Conservation (phyloP, 2,888 invertebrate species). For the Tuta absoluta region DNA sequence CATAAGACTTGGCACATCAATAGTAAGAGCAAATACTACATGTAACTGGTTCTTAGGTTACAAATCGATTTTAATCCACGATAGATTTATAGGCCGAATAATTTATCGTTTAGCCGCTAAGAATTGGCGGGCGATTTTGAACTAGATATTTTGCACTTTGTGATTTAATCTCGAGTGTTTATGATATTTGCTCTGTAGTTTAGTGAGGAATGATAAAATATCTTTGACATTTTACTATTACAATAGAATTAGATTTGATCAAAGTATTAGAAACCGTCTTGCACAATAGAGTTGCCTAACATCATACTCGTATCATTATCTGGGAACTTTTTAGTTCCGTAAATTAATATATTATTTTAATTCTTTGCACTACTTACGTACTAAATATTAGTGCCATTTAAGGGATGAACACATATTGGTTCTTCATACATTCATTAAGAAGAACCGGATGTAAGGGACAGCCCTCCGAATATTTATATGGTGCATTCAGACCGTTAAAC, state of each 20-base stretch:
- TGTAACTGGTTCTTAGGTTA: constrained; percentile 57
- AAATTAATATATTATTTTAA: no score
- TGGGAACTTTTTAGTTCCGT: not conserved
- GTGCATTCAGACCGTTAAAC: no score
- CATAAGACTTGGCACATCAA: constrained; percentile 63
- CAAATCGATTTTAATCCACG: constrained; percentile 62
- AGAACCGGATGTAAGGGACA: no score
- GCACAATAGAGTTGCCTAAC: no score
- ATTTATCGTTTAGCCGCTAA: constrained; percentile 48
- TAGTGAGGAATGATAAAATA: constrained; percentile 10
- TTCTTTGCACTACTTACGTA: no score
- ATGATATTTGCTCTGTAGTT: constrained; percentile 24
- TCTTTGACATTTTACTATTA: constrained; percentile 3
- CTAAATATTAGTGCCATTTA: not conserved
- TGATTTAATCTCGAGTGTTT: constrained; percentile 15
- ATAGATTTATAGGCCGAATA: constrained; percentile 57
- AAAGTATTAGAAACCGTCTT: not conserved
- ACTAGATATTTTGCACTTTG: constrained; percentile 25
- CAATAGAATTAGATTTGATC: not conserved
- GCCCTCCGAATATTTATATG: no score
- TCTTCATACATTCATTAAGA: not conserved
- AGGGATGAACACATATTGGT: not conserved
- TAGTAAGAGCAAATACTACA: constrained; percentile 62
- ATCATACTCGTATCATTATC: no score
- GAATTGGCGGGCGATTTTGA: constrained; percentile 32